A percentile compares a stretch with the other conserved stretches of the same genome.
phyloP scores from a whole-genome alignment of 2,113 vertebrate species.

The Hylia prasina region DNA sequence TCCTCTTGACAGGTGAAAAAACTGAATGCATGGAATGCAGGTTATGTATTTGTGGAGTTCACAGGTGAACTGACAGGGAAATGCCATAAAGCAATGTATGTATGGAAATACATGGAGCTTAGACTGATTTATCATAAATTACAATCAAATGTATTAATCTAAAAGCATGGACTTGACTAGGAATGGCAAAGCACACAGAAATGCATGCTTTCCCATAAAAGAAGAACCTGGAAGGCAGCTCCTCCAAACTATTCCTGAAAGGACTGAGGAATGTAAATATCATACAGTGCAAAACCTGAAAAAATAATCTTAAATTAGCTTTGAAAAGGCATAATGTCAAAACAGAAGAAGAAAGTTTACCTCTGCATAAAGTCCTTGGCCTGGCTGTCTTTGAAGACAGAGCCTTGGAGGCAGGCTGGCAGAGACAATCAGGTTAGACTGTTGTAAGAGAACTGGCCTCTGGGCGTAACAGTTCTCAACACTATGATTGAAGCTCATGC shows the following conservation, averaged over 20 bases:
- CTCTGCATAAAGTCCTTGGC: neutral
- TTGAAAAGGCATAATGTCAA: neutral
- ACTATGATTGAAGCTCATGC: neutral
- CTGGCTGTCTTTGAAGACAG: neutral
- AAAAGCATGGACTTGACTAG: neutral
- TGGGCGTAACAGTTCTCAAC: neutral
- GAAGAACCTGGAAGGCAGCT: neutral
- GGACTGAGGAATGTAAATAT: neutral
- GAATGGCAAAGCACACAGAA: neutral
- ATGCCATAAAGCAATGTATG: neutral
- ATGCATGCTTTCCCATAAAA: neutral
- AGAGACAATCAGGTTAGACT: neutral
- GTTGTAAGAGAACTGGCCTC: neutral
- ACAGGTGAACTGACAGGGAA: neutral
- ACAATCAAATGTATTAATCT: neutral
- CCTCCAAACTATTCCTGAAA: neutral
- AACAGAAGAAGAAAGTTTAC: neutral
- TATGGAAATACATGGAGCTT: neutral
- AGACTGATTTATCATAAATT: neutral
- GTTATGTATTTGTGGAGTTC: neutral
- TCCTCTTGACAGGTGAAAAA: neutral
- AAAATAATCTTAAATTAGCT: neutral
- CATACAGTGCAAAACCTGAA: neutral
- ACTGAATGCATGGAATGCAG: neutral
- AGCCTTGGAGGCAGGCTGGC: neutral